Base-by-base conservation (phyloP, 2,888 invertebrate genomes). In the Rhagonycha lutea region DNA sequence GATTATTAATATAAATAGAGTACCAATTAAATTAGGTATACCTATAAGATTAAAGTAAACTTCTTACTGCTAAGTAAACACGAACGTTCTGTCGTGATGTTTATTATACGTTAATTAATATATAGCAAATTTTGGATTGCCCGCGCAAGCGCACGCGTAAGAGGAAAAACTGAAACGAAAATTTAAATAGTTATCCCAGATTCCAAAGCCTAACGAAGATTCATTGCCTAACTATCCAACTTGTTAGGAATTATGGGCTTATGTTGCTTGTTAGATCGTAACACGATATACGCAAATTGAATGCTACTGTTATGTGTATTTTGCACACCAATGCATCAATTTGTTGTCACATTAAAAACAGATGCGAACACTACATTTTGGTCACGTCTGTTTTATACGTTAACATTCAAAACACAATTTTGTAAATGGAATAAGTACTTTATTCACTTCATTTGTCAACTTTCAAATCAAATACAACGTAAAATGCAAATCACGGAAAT, bases 301-400 rank as follows among this genome's bases (percentile, higher is more conserved):
- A 72, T 72, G 67, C 28, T 61, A 67, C 12, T 61, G 72, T 28
- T 72, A 24, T 65, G 73, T 73, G 62, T 70, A 70, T 74, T 74
- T 62, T 63, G n/a, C 65, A 67, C 70, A 47, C 26, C 69, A 69
- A 74, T 74, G 69, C 73, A 74, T 74, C 69, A 74, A 69, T 74
- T 74, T 70, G 73, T 69, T 74, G 69, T 69, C 69, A 74, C 69
- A 69, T 69, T 69, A 69, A 74, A 74, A 74, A 74, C 69, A 69
- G 32, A 69, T 63, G 73, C 63, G 69, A 74, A 63, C 69, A 67
- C 23, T 69, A 74, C 65, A 69, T 74, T 69, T 29, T 69, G 69
- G 63, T 74, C 73, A 60, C 73, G 69, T 74, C 70, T 74, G 69
- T 63, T 74, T 74, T 74, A 69, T 63, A 47, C 65, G 73, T 74